These are phyloP conservation scores for Serinus canaria DNA, from an alignment of 2,113 vertebrate genomes.

Conservation along the genomic window DNA sequence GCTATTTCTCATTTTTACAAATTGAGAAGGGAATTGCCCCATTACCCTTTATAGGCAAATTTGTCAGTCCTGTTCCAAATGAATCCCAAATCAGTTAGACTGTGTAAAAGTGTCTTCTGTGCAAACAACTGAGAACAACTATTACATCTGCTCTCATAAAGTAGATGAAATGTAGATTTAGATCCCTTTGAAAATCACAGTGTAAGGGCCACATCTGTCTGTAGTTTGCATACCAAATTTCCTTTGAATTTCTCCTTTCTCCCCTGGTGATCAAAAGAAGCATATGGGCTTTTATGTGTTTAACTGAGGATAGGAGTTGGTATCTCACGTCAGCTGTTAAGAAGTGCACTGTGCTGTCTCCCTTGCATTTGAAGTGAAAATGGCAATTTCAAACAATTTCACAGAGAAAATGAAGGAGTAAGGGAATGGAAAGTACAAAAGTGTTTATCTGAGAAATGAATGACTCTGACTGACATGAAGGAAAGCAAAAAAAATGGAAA, in stretches of 20 bases:
- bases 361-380: conserved; percentile 52
- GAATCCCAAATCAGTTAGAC: background rate
- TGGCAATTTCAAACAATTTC: conserved; percentile 53
- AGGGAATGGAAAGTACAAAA: background rate
- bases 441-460: background rate
- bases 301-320: background rate
- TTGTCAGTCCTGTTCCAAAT: background rate
- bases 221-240: conserved; percentile 5
- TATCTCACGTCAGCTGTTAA: background rate
- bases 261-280: background rate
- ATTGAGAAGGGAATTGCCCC: background rate
- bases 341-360: background rate
- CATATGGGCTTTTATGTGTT: conserved; percentile 26
- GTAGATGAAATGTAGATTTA: background rate
- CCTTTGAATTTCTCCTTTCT: background rate
- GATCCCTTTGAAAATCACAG: background rate
- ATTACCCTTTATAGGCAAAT: background rate
- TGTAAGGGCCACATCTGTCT: background rate
- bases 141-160: background rate
- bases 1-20: background rate
- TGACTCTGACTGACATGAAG: background rate
- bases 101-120: background rate
- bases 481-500: background rate
- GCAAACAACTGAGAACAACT: background rate
- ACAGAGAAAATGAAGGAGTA: conserved; percentile 23